Evolutionary conservation across 2,888 invertebrate species (phyloP), one percentile per base, ranked within the genome.

Genomic region (Metalampra italica): DNA sequence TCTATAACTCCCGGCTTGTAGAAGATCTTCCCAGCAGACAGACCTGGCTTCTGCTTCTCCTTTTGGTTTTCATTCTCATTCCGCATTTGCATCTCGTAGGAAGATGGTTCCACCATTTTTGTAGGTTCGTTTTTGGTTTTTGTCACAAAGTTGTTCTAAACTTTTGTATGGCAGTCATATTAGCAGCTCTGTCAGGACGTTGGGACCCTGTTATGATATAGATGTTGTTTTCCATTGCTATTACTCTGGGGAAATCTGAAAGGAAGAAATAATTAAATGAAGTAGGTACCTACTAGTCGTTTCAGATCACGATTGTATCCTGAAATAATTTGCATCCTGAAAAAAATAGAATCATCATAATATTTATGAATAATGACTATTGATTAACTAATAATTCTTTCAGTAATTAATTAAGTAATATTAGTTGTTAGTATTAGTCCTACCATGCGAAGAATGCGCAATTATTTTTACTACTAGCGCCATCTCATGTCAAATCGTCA

Each of bases 21-120:
- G 60, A 91, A 91, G 59, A 91, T 82, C 60, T 89, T 89, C 1
- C 88, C 88, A 8, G 78, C 68, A 0, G 87, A 75, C 9, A 82
- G 59, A 12, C 68, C 59, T 5, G 79, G 71, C 45, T 79, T 83
- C 1, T 68, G 43, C 52, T 51, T 66, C 44, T 74, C 73, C 47
- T 71, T 75, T 34, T 57, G 59, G 0, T 48, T 53, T 22, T 62
- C 68, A 15, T 81, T 80, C 42, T 82, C 79, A 41, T 67, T 74
- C 38, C 73, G 69, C 9, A 67, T 55, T 62, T 81, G 76, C 87
- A 89, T 86, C 63, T 88, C 87, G 66, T 74, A 78, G 8, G 81
- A 72, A 8, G 81, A 72, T n/a, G 75, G 61, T 53, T 82, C 79
- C 57, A 68, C 72, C 70, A 76, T 78, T 57, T 50, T 71, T 45